phyloP scores from a whole-genome alignment of 2,888 invertebrate genomes.

The Caprella mutica region DNA sequence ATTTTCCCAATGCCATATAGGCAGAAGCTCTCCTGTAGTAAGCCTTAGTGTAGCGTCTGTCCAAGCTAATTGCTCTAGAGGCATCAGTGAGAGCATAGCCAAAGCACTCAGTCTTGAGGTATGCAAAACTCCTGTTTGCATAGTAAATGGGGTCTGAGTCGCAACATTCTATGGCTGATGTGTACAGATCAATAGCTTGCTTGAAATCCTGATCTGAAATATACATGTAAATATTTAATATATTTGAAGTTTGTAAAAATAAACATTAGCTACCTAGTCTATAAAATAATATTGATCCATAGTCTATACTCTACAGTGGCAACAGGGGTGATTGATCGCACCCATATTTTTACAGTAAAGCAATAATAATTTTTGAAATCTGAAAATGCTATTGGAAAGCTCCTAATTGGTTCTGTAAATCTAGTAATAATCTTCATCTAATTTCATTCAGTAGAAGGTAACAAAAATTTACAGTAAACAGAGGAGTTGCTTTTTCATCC shows the following conservation, averaged over 20 bases:
- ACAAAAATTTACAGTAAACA: too few species aligned
- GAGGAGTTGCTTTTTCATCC: too few species aligned
- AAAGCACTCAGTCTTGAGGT: conserved; percentile 85
- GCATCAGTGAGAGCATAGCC: conserved; percentile 91
- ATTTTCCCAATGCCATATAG: conserved; percentile 94
- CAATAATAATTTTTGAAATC: too few species aligned
- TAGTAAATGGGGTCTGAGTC: conserved; percentile 75
- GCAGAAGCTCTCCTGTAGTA: conserved; percentile 94
- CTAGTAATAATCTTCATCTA: too few species aligned
- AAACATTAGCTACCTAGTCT: conserved; percentile 17
- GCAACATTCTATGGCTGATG: conserved; percentile 75
- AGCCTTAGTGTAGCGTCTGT: conserved; percentile 83
- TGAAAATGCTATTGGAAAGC: too few species aligned
- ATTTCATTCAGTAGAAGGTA: too few species aligned
- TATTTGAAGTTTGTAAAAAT: conserved; percentile 38
- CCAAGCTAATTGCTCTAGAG: conserved; percentile 75
- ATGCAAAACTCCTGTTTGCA: conserved; percentile 91
- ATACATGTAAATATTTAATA: conserved; percentile 12
- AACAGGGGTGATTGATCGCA: too few species aligned
- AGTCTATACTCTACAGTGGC: too few species aligned
- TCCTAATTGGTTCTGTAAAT: too few species aligned
- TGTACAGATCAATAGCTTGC: conserved; percentile 69
- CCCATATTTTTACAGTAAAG: too few species aligned
- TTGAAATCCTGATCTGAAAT: conserved; percentile 77
- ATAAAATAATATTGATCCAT: neutral